Evolutionary conservation across 2,797 vertebrate species (phyloP).

Genomic region (Microhierax caerulescens): DNA sequence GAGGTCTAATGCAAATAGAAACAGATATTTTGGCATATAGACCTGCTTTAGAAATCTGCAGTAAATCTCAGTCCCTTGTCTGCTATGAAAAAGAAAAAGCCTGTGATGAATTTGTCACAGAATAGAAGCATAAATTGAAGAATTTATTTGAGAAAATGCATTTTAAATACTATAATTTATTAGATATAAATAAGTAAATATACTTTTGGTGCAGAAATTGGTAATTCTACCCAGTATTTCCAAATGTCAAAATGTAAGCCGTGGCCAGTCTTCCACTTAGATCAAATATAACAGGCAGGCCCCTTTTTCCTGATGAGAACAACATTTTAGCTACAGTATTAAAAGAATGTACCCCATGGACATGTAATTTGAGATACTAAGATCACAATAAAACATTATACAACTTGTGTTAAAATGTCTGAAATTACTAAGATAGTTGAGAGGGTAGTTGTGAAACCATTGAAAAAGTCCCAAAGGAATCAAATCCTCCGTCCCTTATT

Average conservation of each 20-base stretch:
- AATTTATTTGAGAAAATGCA: neutral
- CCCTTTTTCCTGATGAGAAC: neutral
- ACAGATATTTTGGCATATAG: neutral
- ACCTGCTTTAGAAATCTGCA: neutral
- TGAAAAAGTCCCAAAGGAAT: neutral
- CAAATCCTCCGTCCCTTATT: neutral
- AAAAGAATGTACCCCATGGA: neutral
- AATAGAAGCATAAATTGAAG: neutral
- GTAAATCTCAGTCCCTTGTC: neutral
- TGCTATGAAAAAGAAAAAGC: neutral
- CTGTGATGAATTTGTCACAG: neutral
- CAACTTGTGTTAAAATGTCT: conserved; percentile 27
- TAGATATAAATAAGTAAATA: neutral
- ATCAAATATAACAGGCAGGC: conserved; percentile 30
- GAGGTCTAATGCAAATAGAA: neutral
- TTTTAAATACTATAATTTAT: conserved; percentile 39
- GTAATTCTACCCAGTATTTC: conserved; percentile 60
- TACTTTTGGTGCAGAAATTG: conserved; percentile 46
- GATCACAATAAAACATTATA: conserved; percentile 13
- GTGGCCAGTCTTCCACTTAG: neutral
- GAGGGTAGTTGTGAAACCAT: conserved; percentile 1
- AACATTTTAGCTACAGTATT: neutral
- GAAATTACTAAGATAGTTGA: conserved; percentile 22
- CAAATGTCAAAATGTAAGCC: conserved; percentile 54
- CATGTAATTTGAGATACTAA: neutral